phyloP scores from a whole-genome alignment of 2,888 invertebrate species.

The Zaprionus lineosus region DNA sequence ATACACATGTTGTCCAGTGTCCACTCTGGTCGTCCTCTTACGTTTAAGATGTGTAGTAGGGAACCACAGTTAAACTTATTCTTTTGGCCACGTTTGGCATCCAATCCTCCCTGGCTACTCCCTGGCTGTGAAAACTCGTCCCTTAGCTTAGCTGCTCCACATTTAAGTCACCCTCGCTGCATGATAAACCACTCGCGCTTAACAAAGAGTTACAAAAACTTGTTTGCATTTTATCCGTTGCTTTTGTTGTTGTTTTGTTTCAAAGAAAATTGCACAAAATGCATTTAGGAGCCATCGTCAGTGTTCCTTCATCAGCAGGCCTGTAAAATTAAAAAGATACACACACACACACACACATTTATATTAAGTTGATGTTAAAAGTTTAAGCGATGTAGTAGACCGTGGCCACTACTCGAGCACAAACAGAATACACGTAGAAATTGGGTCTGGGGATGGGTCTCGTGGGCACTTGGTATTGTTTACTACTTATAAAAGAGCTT shows the following conservation, averaged over 20 bases:
- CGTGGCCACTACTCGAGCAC: slow-evolving; percentile 40
- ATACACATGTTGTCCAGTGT: slow-evolving; percentile 44
- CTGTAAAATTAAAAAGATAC: slow-evolving; percentile 50
- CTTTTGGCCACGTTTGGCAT: slow-evolving; percentile 32
- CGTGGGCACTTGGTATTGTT: slow-evolving; percentile 39
- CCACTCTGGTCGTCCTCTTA: slow-evolving; percentile 21
- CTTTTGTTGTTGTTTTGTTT: slow-evolving; percentile 27
- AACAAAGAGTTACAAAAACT: slow-evolving; percentile 61
- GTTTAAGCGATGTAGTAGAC: slow-evolving; percentile 65
- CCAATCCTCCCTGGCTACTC: slow-evolving; percentile 17
- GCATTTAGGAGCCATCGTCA: slow-evolving; percentile 45
- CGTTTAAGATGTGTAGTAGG: slow-evolving; percentile 16
- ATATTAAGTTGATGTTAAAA: slow-evolving; percentile 33
- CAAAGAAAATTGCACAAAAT: slow-evolving; percentile 75
- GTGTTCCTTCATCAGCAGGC: slow-evolving; percentile 75
- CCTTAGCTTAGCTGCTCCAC: neutral
- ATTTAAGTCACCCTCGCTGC: slow-evolving; percentile 31
- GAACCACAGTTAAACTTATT: too few species aligned
- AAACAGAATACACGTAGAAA: slow-evolving; percentile 4
- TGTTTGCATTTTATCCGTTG: slow-evolving; percentile 20
- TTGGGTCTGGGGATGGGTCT: slow-evolving; percentile 25
- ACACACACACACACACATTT: slow-evolving; percentile 18
- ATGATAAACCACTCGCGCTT: slow-evolving; percentile 54
- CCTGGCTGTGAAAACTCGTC: neutral
- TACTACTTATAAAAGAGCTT: slow-evolving; percentile 31